These are phyloP conservation scores for Leptatherina wallacei DNA, from an alignment of 2,797 vertebrate species.

Conservation along the genomic window DNA sequence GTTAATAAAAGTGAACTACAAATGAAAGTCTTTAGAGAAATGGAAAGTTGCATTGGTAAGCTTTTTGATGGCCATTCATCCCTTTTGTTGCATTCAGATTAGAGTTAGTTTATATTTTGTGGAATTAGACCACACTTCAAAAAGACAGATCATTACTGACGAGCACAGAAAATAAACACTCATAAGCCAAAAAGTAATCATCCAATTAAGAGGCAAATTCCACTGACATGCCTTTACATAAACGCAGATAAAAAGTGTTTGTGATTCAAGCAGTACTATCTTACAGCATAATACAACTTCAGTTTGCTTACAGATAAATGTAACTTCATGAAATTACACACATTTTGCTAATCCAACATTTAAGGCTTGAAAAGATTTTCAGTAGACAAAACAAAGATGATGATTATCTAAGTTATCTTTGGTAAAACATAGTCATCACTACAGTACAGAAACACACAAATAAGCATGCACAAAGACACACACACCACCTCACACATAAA, in stretches of 20 bases:
- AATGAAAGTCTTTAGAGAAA: background rate
- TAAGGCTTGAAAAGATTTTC: conserved; percentile 20
- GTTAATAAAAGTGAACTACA: too few species aligned
- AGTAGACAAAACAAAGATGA: conserved; percentile 21
- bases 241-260: background rate
- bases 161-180: background rate
- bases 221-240: background rate
- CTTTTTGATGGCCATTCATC: too few species aligned
- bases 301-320: conserved; percentile 3
- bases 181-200: background rate
- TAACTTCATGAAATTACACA: background rate
- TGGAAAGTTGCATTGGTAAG: background rate
- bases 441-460: conserved; percentile 12
- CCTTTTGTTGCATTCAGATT: too few species aligned
- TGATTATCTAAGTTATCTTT: conserved; percentile 38
- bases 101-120: background rate
- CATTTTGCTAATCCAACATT: background rate
- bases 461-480: conserved; percentile 1
- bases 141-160: background rate
- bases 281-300: background rate
- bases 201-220: too few species aligned
- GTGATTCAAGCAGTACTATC: background rate
- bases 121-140: background rate
- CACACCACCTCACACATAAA: conserved; percentile 21
- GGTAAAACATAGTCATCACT: conserved; percentile 28